Evolutionary conservation across 2,113 vertebrate genomes (phyloP).

Genomic region (Dipodomys ordii): DNA sequence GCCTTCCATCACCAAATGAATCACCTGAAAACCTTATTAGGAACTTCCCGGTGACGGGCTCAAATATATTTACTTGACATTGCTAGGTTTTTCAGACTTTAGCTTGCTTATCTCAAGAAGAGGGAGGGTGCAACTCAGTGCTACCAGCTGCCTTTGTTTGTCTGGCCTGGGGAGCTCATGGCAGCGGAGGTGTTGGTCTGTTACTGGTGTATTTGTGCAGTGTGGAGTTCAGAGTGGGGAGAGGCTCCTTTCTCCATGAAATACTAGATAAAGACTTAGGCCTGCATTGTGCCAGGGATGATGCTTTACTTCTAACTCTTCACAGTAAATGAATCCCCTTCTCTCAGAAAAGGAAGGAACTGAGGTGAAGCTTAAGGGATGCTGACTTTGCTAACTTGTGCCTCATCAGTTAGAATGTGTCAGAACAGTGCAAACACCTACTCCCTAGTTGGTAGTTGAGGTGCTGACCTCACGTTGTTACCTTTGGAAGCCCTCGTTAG

Average conservation of each 20-base stretch:
- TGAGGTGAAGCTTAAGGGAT: neutral
- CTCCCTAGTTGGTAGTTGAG: neutral
- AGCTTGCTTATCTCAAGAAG: constrained; percentile 62
- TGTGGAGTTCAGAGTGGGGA: neutral
- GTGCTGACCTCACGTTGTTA: neutral
- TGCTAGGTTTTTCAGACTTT: constrained; percentile 64
- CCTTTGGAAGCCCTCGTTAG: neutral
- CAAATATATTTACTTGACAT: constrained; percentile 82
- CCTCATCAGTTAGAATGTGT: neutral
- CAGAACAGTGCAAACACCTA: neutral
- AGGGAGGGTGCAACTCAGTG: neutral
- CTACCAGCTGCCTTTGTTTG: neutral
- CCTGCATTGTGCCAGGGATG: neutral
- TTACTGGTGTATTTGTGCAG: neutral
- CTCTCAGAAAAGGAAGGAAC: neutral
- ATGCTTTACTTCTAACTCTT: neutral
- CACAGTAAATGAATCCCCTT: neutral
- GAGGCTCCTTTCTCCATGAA: neutral
- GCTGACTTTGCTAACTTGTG: neutral
- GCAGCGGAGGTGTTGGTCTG: neutral
- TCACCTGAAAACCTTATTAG: constrained; percentile 83
- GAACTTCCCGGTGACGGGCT: constrained; percentile 79
- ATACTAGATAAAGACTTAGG: neutral
- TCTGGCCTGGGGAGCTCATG: neutral
- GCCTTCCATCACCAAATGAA: constrained; percentile 79